These are phyloP conservation scores for Ciconia maguari DNA, from an alignment of 2,113 vertebrate species.

Conservation along the genomic window DNA sequence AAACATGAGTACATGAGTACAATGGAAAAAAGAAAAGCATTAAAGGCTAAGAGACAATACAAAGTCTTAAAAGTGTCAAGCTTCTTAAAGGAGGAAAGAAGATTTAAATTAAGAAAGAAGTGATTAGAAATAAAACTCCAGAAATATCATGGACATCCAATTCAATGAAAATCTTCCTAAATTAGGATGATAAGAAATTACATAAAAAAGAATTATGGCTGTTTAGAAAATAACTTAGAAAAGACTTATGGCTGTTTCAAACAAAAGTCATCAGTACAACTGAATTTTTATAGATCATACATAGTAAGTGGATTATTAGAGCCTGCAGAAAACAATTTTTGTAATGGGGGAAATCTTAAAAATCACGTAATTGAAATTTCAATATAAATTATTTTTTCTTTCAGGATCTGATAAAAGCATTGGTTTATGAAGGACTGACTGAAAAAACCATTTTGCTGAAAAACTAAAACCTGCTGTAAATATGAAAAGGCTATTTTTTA, in stretches of 20 bases:
- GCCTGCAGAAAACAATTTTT: not conserved
- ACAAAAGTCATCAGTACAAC: not conserved
- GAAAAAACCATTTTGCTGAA: not conserved
- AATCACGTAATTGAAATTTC: not conserved
- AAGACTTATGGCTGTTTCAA: not conserved
- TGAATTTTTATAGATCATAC: not conserved
- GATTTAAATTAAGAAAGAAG: not conserved
- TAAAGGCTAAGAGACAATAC: not conserved
- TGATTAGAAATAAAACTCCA: not conserved
- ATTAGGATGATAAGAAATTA: not conserved
- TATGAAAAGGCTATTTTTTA: not conserved
- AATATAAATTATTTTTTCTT: not conserved
- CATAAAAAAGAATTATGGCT: not conserved
- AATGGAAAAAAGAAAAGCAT: not conserved
- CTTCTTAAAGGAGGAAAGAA: not conserved
- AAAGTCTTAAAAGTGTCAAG: not conserved
- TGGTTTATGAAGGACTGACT: not conserved
- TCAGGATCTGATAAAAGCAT: not conserved
- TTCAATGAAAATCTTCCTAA: not conserved
- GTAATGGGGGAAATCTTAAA: not conserved
- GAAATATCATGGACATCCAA: not conserved
- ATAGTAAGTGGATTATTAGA: not conserved
- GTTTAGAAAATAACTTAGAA: not conserved
- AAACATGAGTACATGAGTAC: not conserved
- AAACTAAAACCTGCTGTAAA: not conserved